Base-by-base conservation (phyloP, 2,113 vertebrate genomes). In the Apteryx mantelli region DNA sequence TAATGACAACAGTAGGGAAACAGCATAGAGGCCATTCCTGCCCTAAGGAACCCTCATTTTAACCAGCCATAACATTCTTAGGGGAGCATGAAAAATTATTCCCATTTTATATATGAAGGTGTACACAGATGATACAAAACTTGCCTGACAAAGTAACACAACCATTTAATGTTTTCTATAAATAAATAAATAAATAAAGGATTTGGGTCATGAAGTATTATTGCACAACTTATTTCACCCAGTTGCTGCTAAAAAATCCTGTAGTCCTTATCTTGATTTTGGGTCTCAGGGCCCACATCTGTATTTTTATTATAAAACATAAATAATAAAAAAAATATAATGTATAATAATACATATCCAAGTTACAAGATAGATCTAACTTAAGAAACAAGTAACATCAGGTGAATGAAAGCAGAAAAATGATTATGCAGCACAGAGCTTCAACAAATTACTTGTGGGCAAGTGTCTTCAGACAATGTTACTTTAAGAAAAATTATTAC, bases 1-100 rank as follows among this genome's bases (percentile, higher is more conserved):
- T 11, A 14, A 32, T 8, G 44, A n/a, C 58, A 79, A 22, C 0
- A 0, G 17, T 11, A 44, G 0, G 61, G 64, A 66, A 78, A 66
- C 25, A 46, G 46, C 50, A 21, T 13, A 42, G 56, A 60, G 20
- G 50, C 18, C 8, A 19, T 9, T 76, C 46, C 36, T 74, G 12
- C 19, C 26, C 61, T 68, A 64, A 58, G 19, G 1, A 76, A 36
- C 11, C 3, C 1, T 0, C 34, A 14, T 82, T 94, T 85, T 63
- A 91, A 60, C 8, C 17, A 22, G 38, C 4, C 22, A 9, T 13
- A 58, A 34, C 1, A 2, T 19, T 79, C 77, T n/a, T 9, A 87
- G 30, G 25, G 71, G 94, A 78, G 64, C 14, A 8, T 36, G 11
- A 82, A 40, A 82, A 82, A 30, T 2, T 30, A 7, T 36, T 82